A percentile compares a stretch with the other conserved stretches of the same genome.
Evolutionary conservation across 2,888 invertebrate species (phyloP).

Genomic region (Rhabditoides inermis): DNA sequence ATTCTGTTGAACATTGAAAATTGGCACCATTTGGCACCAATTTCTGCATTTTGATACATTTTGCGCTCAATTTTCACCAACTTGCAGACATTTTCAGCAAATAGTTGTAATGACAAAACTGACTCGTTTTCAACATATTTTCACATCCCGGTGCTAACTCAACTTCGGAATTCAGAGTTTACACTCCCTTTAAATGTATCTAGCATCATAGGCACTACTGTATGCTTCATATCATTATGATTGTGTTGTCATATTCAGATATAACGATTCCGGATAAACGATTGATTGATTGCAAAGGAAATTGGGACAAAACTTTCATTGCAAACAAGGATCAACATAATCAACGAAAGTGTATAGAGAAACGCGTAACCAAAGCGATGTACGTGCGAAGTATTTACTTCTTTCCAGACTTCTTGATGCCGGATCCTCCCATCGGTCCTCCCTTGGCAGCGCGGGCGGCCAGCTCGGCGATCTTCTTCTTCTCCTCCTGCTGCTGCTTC

Average conservation of each 20-base stretch:
- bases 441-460: slow-evolving; percentile 41
- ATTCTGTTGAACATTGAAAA: too few species aligned
- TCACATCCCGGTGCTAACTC: background rate
- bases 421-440: slow-evolving; percentile 47
- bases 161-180: background rate
- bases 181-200: background rate
- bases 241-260: too few species aligned
- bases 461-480: slow-evolving; percentile 46
- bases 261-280: too few species aligned
- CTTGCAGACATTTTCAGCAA: too few species aligned
- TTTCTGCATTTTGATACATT: too few species aligned
- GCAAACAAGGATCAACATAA: background rate
- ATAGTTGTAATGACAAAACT: too few species aligned
- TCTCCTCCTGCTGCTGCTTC: slow-evolving; percentile 48
- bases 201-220: background rate
- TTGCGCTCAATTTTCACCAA: too few species aligned
- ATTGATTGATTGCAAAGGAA: too few species aligned
- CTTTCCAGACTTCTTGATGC: slow-evolving; percentile 50
- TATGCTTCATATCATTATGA: too few species aligned
- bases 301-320: too few species aligned
- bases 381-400: slow-evolving; percentile 14
- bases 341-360: background rate
- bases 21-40: too few species aligned
- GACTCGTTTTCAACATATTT: too few species aligned
- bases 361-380: background rate